Conservation (phyloP, 1,140 invertebrate genomes). For the Oedothorax gibbosus region DNA sequence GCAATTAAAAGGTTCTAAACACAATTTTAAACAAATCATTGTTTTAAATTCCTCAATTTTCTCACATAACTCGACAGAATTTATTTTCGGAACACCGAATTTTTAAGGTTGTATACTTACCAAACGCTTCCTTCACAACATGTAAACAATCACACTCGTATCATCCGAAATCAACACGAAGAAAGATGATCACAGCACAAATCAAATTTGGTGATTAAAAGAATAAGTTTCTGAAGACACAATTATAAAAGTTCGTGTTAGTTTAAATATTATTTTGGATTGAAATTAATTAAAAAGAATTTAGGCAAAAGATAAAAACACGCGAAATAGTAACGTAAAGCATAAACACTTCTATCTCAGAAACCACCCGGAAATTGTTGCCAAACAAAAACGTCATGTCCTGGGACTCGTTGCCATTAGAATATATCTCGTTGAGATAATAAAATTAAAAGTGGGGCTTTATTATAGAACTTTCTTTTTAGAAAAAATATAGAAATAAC, state of each 20-base stretch:
- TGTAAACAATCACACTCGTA: neutral
- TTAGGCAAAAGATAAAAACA: conserved; percentile 1
- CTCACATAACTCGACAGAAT: neutral
- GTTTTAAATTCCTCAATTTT: neutral
- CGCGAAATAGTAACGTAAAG: neutral
- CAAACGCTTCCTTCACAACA: conserved; percentile 7
- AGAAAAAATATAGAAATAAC: no score
- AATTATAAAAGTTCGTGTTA: neutral
- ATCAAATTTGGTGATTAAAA: neutral
- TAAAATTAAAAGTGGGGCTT: no score
- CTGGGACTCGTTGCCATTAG: conserved; percentile 38
- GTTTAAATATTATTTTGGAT: neutral
- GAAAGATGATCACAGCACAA: neutral
- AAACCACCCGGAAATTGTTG: conserved; percentile 60
- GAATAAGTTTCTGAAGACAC: neutral
- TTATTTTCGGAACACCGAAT: neutral
- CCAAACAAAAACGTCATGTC: conserved; percentile 61
- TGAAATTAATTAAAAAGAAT: neutral
- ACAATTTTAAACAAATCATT: neutral
- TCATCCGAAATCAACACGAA: neutral
- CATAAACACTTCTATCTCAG: conserved; percentile 52
- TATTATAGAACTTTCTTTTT: no score
- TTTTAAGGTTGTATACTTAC: neutral
- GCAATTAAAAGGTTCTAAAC: no score
- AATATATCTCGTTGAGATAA: neutral